Base-by-base conservation (phyloP, 2,888 invertebrate genomes). In the Orthonevra nobilis region DNA sequence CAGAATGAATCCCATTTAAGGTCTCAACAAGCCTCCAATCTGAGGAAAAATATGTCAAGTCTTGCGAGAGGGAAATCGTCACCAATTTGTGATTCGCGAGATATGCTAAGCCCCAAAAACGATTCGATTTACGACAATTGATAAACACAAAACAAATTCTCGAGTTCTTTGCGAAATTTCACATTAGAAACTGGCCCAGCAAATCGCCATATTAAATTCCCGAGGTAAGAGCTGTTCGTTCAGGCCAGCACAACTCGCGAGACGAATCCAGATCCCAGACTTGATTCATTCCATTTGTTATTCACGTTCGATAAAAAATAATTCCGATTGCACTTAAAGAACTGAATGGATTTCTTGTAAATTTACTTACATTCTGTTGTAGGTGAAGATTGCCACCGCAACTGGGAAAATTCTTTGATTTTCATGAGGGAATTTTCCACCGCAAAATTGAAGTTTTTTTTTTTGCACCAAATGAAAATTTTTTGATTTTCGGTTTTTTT, bases 341-440 rank as follows among this genome's bases (percentile, higher is more conserved):
- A 58, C 12, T 32, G 9, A 40, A 23, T 15, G 20, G 12, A 44
- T 44, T 61, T 42, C 15, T 36, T 42, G 26, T 60, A 0, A 60
- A 40, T 58, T 28, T 63, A 75, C 75, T 75, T 75, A 75, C 61
- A 30, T 58, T 68, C 32, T 26, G 44, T 36, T 20, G n/a, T 17
- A 19, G 34, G 15, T 28, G 44, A 28, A 60, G 60, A 56, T 30
- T 12, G 48, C 48, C 56, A 70, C 54, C 63, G 63, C 36, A 50
- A 20, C 34, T 58, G 48, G 61, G 48, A 56, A 69, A 70, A 40
- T 28, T 56, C 30, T n/a, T n/a, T 2, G 42, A 54, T 42, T 23
- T 42, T 61, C 54, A 70, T 58, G 26, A 46, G 23, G 36, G 46
- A 72, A 64, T 32, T 44, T 58, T 56, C 50, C 58, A 26, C 17